Conservation (phyloP, 2,113 vertebrate genomes). For the Lasiurus cinereus region DNA sequence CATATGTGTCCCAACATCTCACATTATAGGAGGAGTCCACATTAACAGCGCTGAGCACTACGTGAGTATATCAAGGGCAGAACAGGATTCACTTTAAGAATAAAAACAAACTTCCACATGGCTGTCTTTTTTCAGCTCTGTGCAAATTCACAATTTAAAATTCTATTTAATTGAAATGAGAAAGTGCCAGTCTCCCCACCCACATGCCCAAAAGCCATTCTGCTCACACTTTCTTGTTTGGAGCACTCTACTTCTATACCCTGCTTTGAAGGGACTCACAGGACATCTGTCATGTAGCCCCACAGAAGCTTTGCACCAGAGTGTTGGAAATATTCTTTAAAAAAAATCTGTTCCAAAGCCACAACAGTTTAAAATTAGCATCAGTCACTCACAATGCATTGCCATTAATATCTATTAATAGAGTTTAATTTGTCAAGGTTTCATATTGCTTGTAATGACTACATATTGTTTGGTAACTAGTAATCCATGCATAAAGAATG, state of each 20-base stretch:
- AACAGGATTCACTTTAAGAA: constrained; percentile 72
- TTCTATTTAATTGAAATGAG: constrained; percentile 66
- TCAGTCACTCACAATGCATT: constrained; percentile 62
- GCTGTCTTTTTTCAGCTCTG: constrained; percentile 75
- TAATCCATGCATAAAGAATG: constrained; percentile 70
- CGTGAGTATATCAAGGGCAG: constrained; percentile 76
- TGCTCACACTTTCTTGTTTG: constrained; percentile 76
- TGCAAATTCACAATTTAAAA: constrained; percentile 69
- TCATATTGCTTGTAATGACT: constrained; percentile 64
- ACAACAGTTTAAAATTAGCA: constrained; percentile 79
- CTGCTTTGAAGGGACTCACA: constrained; percentile 67
- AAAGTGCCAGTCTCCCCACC: constrained; percentile 76
- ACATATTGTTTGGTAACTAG: constrained; percentile 74
- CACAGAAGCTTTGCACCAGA: constrained; percentile 73
- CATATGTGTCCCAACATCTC: constrained; percentile 67
- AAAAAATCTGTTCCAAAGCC: constrained; percentile 78
- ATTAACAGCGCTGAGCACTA: constrained; percentile 45
- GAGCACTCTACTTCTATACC: constrained; percentile 70
- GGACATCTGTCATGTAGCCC: constrained; percentile 75
- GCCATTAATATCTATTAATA: constrained; percentile 75
- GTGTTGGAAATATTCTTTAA: constrained; percentile 80
- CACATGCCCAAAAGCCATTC: constrained; percentile 66
- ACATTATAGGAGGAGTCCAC: constrained; percentile 58
- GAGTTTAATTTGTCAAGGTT: constrained; percentile 79
- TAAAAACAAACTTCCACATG: constrained; percentile 79